Conservation (phyloP, 2,888 invertebrate genomes). For the Leucozona laternaria region DNA sequence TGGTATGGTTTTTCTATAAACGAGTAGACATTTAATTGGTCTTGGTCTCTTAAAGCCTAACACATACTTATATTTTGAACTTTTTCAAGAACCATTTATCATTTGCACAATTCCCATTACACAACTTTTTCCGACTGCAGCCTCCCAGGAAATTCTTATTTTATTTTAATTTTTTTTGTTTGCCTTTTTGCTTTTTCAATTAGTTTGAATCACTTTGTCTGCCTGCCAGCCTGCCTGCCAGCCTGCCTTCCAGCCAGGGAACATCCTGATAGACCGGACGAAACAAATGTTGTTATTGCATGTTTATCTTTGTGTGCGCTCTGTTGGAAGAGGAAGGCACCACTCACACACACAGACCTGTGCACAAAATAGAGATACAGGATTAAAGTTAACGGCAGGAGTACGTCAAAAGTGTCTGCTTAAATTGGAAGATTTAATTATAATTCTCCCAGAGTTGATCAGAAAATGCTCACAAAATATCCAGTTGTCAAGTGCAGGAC, state of each 20-base stretch:
- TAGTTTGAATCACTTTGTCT: slow-evolving; percentile 58
- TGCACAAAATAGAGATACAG: background rate
- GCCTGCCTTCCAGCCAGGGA: slow-evolving; percentile 13
- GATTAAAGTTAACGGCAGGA: slow-evolving; percentile 59
- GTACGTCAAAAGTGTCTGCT: slow-evolving; percentile 59
- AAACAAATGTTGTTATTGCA: slow-evolving; percentile 68
- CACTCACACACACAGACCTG: slow-evolving; percentile 18
- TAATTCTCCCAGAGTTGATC: slow-evolving; percentile 24
- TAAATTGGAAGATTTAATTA: slow-evolving; percentile 69
- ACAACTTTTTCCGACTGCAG: slow-evolving; percentile 57
- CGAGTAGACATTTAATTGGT: background rate
- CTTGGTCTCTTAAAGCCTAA: background rate
- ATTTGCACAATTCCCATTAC: slow-evolving; percentile 67
- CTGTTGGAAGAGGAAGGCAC: slow-evolving; percentile 34
- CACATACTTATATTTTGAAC: slow-evolving; percentile 12
- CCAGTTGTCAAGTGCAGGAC: slow-evolving; percentile 59
- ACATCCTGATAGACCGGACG: slow-evolving; percentile 58
- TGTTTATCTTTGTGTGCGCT: slow-evolving; percentile 53
- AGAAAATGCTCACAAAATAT: slow-evolving; percentile 31
- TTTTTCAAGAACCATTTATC: slow-evolving; percentile 66
- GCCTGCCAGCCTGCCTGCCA: slow-evolving; percentile 2
- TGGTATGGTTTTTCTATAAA: too few species aligned
- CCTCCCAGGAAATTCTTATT: slow-evolving; percentile 26
- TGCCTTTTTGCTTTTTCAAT: slow-evolving; percentile 57
- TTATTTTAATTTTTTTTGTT: background rate